These are phyloP conservation scores for Trissoscelio sp. DNA, from an alignment of 2,888 invertebrate species.

Conservation along the genomic window DNA sequence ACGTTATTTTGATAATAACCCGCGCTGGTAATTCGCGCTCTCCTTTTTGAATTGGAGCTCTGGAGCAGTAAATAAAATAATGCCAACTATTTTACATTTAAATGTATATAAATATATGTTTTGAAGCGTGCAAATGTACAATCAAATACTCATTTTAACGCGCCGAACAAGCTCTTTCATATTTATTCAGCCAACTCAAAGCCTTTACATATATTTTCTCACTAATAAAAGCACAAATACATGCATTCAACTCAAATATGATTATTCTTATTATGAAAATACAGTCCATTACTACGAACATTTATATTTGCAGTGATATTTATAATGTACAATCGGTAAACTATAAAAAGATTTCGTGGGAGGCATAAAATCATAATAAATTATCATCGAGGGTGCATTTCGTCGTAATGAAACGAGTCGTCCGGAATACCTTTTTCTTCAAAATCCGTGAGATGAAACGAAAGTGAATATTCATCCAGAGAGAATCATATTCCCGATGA, in stretches of 20 bases:
- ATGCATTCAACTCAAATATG: neutral
- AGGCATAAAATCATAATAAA: no score
- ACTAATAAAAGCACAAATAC: neutral
- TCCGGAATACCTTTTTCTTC: slow-evolving; percentile 13
- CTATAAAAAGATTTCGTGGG: no score
- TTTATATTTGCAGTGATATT: neutral
- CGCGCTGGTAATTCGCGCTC: no score
- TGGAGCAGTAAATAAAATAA: neutral
- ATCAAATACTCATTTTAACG: neutral
- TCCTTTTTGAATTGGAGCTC: neutral
- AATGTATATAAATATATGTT: neutral
- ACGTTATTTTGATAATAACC: neutral
- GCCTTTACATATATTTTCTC: neutral
- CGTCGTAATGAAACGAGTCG: slow-evolving; percentile 11
- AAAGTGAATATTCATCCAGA: slow-evolving; percentile 57
- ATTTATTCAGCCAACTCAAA: neutral
- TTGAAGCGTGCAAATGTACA: neutral
- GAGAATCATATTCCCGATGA: slow-evolving; percentile 36
- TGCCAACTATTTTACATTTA: neutral
- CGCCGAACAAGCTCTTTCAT: neutral
- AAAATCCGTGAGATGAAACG: slow-evolving; percentile 35
- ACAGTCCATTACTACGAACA: no score
- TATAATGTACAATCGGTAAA: no score
- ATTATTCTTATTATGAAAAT: neutral
- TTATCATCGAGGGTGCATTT: neutral